Conservation (phyloP, 1,140 invertebrate genomes). For the Aphaenogaster rudis region DNA sequence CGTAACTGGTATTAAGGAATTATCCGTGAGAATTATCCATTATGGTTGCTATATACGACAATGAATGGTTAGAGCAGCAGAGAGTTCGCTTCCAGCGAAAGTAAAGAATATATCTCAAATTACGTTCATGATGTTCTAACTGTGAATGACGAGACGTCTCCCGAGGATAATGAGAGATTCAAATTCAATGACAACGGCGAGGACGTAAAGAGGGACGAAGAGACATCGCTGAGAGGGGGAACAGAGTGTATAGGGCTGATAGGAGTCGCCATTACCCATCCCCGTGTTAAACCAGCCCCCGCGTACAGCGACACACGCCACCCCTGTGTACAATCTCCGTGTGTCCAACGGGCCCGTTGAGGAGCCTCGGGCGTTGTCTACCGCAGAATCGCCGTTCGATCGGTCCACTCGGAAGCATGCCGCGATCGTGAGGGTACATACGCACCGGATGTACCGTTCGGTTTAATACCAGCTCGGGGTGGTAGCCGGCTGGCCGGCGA, state of each 20-base stretch:
- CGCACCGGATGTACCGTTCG: constrained; percentile 41
- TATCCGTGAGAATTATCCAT: no score
- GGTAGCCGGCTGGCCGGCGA: constrained; percentile 3
- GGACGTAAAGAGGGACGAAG: constrained; percentile 3
- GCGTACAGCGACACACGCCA: constrained; percentile 60
- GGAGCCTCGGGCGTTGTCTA: constrained; percentile 60
- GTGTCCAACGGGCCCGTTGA: constrained; percentile 46
- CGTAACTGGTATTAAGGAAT: no score
- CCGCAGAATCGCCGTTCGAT: constrained; percentile 55
- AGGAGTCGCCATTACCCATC: constrained; percentile 76
- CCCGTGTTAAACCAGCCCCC: constrained; percentile 57
- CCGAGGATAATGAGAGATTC: constrained; percentile 48
- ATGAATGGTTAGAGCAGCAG: no score
- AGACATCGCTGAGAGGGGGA: constrained; percentile 1
- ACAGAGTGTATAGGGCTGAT: constrained; percentile 75
- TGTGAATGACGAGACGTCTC: constrained; percentile 22
- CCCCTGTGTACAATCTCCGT: constrained; percentile 72
- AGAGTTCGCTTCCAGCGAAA: not conserved
- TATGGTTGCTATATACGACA: no score
- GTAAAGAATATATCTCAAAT: constrained; percentile 7
- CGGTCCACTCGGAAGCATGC: constrained; percentile 20
- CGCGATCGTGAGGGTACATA: constrained; percentile 28
- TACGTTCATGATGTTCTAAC: constrained; percentile 23
- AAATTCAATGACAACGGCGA: constrained; percentile 36
- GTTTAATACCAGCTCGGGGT: constrained; percentile 43